These are phyloP conservation scores for Riptortus pedestris DNA, from an alignment of 1,140 invertebrate genomes.

Conservation along the genomic window DNA sequence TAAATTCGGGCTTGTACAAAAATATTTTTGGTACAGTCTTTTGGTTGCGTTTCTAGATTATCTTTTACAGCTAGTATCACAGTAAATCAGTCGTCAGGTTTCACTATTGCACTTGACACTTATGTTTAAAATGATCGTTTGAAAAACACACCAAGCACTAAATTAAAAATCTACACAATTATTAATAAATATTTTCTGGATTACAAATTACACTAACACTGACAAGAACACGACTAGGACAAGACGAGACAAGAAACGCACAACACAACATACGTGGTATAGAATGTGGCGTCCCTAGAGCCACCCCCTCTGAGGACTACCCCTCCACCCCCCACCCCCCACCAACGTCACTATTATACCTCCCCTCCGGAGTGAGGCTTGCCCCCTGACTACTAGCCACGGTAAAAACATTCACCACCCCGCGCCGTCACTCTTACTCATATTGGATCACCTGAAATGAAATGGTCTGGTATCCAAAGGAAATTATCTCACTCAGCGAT, in stretches of 20 bases:
- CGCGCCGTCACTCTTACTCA: no score
- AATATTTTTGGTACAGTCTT: background rate
- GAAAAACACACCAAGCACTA: no score
- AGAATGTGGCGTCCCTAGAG: background rate
- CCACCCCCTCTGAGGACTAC: background rate
- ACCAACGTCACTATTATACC: conserved; percentile 10
- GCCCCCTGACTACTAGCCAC: background rate
- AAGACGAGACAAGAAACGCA: background rate
- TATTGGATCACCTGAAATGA: no score
- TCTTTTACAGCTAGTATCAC: background rate
- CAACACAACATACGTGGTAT: conserved; percentile 11
- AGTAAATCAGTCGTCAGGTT: background rate
- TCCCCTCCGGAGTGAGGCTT: conserved; percentile 9
- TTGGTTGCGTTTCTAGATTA: background rate
- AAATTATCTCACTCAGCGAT: no score
- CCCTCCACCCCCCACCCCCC: conserved; percentile 1
- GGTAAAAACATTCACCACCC: background rate
- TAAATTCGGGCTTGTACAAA: no score
- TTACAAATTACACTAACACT: no score
- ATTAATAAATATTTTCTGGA: no score
- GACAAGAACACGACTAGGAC: no score
- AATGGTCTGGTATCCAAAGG: no score
- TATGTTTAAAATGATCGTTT: no score
- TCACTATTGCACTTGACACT: background rate
- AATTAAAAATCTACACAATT: no score